Base-by-base conservation (phyloP, 53 echinoderm and acorn worm species). In the Actinopyga echinites region DNA sequence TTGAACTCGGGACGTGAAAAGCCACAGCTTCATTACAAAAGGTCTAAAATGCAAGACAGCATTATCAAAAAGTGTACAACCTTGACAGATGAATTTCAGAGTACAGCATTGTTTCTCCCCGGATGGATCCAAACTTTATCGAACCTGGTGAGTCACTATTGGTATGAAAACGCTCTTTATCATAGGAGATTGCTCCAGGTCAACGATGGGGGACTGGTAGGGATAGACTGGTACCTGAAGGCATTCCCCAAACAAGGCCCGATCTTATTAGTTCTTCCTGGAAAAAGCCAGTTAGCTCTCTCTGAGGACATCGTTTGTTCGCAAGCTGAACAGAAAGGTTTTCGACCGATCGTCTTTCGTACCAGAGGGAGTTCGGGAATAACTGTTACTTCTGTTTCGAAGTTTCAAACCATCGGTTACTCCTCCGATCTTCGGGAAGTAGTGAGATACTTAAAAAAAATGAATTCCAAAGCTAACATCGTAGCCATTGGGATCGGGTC, bases 381-480 rank as follows among this genome's bases (percentile, higher is more conserved):
- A 30, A 87, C 91, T 1, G 65, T 95, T 20, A 87, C 83, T n/a
- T 89, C 93, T 35, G 88, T 93, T 31, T 56, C 77, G 25, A 95
- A 95, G 65, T 84, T 90, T 5, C 95, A 95, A 64, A 89, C 93
- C 36, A 79, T 93, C 63, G 95, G 95, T 5, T 87, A 95, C 30
- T 79, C 90, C 13, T 91, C 93, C 4, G 95, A 95, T 65, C 82
- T 95, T 8, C 80, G 93, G 7, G 93, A 95, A 83, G 87, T 79
- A 30, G 85, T 95, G 22, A 86, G 44, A 22, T 95, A 89, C 33
- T 60, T 95, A 21, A 82, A 75, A 20, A 79, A 60, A 36, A 85
- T 88, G 81, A 80, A 83, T 1, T 60, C 87, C 42, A 87, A 89
- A 25, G 85, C 57, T 45, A 71, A 91, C 24, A 85, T 69, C 30